Evolutionary conservation across 2,888 invertebrate genomes (phyloP).

Genomic region (Adela reaumurella): DNA sequence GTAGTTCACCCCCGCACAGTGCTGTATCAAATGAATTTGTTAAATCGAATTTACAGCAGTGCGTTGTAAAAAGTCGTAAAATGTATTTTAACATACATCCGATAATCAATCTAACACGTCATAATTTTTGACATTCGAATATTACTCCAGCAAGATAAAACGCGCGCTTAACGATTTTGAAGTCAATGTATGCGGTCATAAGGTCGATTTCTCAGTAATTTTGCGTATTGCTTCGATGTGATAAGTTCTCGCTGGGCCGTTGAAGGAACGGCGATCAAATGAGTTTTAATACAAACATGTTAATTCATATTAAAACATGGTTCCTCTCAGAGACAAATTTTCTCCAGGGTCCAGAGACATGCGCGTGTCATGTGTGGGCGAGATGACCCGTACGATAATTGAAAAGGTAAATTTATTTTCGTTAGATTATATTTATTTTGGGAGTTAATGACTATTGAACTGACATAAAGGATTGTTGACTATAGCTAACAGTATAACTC

Average conservation of each 20-base stretch:
- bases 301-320: slow-evolving; percentile 48
- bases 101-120: slow-evolving; percentile 60
- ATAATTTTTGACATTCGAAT: slow-evolving; percentile 55
- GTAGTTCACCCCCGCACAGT: too few relatives aligned
- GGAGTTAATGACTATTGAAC: not conserved
- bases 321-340: slow-evolving; percentile 16
- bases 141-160: slow-evolving; percentile 24
- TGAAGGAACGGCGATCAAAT: slow-evolving; percentile 29
- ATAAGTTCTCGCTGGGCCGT: slow-evolving; percentile 26
- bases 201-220: too few relatives aligned
- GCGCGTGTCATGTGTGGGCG: not conserved
- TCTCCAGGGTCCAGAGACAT: not conserved
- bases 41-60: slow-evolving; percentile 39
- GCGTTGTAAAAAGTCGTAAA: slow-evolving; percentile 50
- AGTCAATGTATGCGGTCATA: too few relatives aligned
- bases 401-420: not conserved
- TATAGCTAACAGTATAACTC: too few relatives aligned
- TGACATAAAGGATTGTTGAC: too few relatives aligned
- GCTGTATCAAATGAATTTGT: slow-evolving; percentile 28
- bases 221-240: too few relatives aligned
- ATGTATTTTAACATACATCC: slow-evolving; percentile 57
- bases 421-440: not conserved
- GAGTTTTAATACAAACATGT: slow-evolving; percentile 51
- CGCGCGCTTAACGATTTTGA: too few relatives aligned
- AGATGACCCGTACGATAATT: not conserved